phyloP scores from a whole-genome alignment of 1,140 invertebrate genomes.

The Ctenoplectra terminalis region DNA sequence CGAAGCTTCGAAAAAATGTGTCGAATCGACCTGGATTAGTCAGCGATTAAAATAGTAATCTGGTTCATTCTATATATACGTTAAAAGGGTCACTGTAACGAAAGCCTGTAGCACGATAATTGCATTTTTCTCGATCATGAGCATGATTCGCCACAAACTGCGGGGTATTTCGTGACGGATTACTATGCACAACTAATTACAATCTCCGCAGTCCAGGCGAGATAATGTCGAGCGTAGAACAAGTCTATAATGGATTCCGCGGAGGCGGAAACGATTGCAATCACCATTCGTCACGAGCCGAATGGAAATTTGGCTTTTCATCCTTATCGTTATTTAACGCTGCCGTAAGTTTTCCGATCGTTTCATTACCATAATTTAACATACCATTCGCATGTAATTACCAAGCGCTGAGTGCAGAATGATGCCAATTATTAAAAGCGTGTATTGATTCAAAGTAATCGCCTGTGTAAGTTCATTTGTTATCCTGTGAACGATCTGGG shows the following conservation, averaged over 20 bases:
- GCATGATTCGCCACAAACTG: slow-evolving; percentile 44
- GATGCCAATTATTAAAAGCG: slow-evolving; percentile 54
- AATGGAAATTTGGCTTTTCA: slow-evolving; percentile 69
- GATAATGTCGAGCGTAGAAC: slow-evolving; percentile 46
- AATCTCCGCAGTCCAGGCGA: slow-evolving; percentile 30
- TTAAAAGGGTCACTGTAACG: neutral
- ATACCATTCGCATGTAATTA: slow-evolving; percentile 68
- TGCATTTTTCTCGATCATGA: slow-evolving; percentile 30
- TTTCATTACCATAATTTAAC: slow-evolving; percentile 74
- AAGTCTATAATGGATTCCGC: slow-evolving; percentile 63
- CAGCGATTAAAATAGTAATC: neutral
- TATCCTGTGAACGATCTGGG: slow-evolving; percentile 47
- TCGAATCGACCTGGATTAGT: neutral
- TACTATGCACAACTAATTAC: slow-evolving; percentile 59
- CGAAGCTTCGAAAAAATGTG: too few relatives aligned
- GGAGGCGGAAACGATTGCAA: slow-evolving; percentile 61
- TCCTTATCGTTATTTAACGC: slow-evolving; percentile 65
- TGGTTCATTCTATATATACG: neutral
- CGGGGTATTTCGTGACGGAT: slow-evolving; percentile 27
- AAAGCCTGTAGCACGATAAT: slow-evolving; percentile 23
- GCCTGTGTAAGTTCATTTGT: slow-evolving; percentile 52
- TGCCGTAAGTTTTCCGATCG: slow-evolving; percentile 62
- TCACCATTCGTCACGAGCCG: slow-evolving; percentile 64
- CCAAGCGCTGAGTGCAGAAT: slow-evolving; percentile 37
- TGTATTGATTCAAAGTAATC: slow-evolving; percentile 44